phyloP scores from a whole-genome alignment of 1,140 invertebrate species.

The Eumaeus atala region DNA sequence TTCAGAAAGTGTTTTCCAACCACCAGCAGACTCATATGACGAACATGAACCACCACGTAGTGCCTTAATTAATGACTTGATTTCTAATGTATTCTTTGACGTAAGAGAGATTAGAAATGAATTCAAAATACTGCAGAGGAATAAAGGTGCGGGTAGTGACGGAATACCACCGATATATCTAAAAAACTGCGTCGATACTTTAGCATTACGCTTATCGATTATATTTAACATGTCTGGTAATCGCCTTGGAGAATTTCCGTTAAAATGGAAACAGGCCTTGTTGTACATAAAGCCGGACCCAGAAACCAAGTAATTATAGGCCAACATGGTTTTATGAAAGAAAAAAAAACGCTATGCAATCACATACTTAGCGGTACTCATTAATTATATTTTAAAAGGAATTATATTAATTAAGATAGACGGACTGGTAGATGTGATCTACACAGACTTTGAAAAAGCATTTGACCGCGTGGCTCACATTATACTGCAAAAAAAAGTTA shows the following conservation, averaged over 20 bases:
- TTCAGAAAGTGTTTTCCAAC: slow-evolving; percentile 14
- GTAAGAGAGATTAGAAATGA: not conserved
- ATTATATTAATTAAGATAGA: too few relatives aligned
- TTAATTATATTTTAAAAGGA: too few relatives aligned
- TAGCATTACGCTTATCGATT: slow-evolving; percentile 4
- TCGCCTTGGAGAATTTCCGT: not conserved
- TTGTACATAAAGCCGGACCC: not conserved
- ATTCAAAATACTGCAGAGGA: not conserved
- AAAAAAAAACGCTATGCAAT: too few relatives aligned
- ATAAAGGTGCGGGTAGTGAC: slow-evolving; percentile 11
- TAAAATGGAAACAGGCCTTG: not conserved
- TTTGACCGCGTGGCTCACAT: too few relatives aligned
- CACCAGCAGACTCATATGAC: slow-evolving; percentile 6
- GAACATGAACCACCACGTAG: not conserved
- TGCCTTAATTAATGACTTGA: not conserved
- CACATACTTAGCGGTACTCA: too few relatives aligned
- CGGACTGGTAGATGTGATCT: too few relatives aligned
- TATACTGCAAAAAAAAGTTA: too few relatives aligned
- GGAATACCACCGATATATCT: slow-evolving; percentile 5
- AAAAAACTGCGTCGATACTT: slow-evolving; percentile 9
- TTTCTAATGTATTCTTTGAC: not conserved
- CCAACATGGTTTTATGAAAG: too few relatives aligned
- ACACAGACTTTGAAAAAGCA: too few relatives aligned
- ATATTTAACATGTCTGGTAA: not conserved
- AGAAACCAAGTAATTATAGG: too few relatives aligned